Evolutionary conservation across 2,113 vertebrate species (phyloP), one percentile per base, ranked within the genome.

Genomic region (Odocoileus hemionus): DNA sequence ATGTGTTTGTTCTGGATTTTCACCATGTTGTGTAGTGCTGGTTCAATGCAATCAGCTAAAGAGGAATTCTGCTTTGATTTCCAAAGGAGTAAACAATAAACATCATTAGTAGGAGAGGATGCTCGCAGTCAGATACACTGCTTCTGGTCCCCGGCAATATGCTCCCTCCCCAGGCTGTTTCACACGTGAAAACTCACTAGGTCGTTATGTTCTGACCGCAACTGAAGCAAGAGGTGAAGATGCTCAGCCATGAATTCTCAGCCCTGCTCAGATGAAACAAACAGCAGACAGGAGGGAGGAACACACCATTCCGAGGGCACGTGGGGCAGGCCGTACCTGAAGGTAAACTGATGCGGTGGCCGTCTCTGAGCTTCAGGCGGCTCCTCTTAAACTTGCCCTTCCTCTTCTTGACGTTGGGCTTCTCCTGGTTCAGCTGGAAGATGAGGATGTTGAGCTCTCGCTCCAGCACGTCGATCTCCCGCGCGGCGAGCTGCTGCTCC

Each of bases 391-490:
- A 99, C 97, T 99, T 99, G 90, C 99, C 99, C 98, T 99, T 99
- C 98, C 99, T 99, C 98, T 99, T 99, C 98, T 99, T 99, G 39
- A 99, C 99, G 33, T 99, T 99, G 91, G 99, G 99, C 90, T 99
- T 99, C 98, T 99, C 99, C 98, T 99, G 99, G 98, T 99, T 99
- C 91, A 99, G 99, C 98, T 99, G 99, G 98, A 99, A 99, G 92
- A 99, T 99, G 98, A 99, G 99, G 98, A 99, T 99, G 98, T 99
- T 99, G 74, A 99, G 99, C 97, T 99, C 99, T 0, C 99, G 99
- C 98, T 99, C 99, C 96, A 99, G 98, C 25, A 99, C 99, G 7
- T 99, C 99, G 12, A 99, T 99, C 99, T 99, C 99, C 0, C 99
- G 98, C 91, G 99, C 99, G 0, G 99, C 99, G 80, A 99, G 98